Conservation (phyloP, 2,113 vertebrate species). For the Xenotilapia leptura region DNA sequence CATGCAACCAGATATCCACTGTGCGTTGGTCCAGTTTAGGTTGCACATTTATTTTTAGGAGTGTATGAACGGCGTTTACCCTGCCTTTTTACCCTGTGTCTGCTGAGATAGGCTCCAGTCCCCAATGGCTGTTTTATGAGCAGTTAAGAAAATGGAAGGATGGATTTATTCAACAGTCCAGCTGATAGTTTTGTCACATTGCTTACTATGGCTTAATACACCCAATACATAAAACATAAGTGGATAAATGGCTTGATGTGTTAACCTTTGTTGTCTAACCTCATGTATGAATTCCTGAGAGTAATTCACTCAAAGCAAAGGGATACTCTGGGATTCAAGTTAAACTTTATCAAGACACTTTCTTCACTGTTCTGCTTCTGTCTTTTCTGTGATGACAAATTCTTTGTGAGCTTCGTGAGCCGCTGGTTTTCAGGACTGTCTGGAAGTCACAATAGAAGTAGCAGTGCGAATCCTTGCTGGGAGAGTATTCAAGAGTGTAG, state of each 20-base stretch:
- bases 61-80: accelerated
- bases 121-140: neutral
- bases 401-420: neutral
- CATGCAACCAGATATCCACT: neutral
- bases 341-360: neutral
- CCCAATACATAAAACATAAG: neutral
- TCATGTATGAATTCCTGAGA: neutral
- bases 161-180: neutral
- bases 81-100: neutral
- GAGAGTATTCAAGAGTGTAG: neutral
- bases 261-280: neutral
- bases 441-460: neutral
- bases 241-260: neutral
- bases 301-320: neutral
- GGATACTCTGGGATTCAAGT: neutral
- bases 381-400: neutral
- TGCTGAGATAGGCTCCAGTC: neutral
- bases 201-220: neutral
- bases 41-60: neutral
- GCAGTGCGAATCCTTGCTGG: neutral
- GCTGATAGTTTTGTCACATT: neutral
- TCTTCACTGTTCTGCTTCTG: neutral
- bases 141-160: neutral
- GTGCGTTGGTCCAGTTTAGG: neutral
- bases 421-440: neutral